phyloP scores from a whole-genome alignment of 2,113 vertebrate genomes.

The Ptilorrhoa leucosticta region DNA sequence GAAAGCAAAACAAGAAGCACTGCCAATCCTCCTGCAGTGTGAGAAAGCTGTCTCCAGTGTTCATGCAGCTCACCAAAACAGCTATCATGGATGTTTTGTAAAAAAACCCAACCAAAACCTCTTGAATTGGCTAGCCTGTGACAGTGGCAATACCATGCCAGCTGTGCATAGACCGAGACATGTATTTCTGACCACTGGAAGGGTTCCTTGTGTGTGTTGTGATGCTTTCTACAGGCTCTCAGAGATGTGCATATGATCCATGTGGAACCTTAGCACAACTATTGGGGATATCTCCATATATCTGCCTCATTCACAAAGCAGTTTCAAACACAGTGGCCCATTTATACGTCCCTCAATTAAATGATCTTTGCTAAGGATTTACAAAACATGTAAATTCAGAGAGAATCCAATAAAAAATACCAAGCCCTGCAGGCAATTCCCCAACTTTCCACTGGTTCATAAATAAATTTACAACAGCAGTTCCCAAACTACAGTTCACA shows the following conservation, averaged over 20 bases:
- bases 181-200: background rate
- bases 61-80: background rate
- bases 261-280: background rate
- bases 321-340: background rate
- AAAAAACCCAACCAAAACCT: background rate
- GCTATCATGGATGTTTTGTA: background rate
- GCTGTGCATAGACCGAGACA: background rate
- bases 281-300: background rate
- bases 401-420: background rate
- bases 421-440: background rate
- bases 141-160: background rate
- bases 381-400: background rate
- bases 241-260: rapidly evolving
- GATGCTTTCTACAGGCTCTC: background rate
- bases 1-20: background rate
- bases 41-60: background rate
- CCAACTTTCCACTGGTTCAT: background rate
- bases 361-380: background rate
- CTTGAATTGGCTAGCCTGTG: background rate
- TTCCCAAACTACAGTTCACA: background rate
- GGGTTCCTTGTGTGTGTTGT: background rate
- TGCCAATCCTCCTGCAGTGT: background rate
- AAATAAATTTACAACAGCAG: background rate
- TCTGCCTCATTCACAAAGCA: background rate
- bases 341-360: background rate